Conservation (phyloP, 2,888 invertebrate genomes). For the Zelleria hepariella region DNA sequence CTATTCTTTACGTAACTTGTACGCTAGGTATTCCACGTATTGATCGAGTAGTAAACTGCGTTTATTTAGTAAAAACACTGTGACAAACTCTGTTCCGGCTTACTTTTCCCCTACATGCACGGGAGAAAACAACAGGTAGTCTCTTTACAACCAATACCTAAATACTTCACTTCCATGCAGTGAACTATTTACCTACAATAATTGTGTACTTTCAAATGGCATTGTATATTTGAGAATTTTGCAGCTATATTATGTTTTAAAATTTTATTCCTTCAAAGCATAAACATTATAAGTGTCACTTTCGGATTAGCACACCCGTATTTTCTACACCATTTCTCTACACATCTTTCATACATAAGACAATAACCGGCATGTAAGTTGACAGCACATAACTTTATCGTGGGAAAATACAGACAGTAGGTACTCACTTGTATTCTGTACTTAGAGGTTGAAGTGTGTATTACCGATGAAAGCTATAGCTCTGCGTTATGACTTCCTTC, state of each 20-base stretch:
- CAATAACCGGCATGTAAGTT: background rate
- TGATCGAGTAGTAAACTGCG: background rate
- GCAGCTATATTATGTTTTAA: too few species aligned
- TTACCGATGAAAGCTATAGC: constrained; percentile 14
- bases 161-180: too few species aligned
- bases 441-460: too few species aligned
- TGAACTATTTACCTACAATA: too few species aligned
- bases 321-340: background rate
- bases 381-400: constrained; percentile 13
- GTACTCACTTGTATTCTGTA: too few species aligned
- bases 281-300: background rate
- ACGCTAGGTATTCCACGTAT: background rate
- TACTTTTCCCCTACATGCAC: background rate
- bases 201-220: too few species aligned
- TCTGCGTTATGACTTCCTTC: constrained; percentile 37
- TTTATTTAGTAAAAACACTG: background rate
- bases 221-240: too few species aligned
- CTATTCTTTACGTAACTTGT: background rate
- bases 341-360: background rate
- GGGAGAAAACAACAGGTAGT: too few species aligned
- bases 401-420: too few species aligned
- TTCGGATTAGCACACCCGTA: background rate
- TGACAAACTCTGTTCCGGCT: background rate
- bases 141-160: too few species aligned
- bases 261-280: background rate